These are phyloP conservation scores for Mugil cephalus DNA, from an alignment of 2,113 vertebrate genomes.

Conservation along the genomic window DNA sequence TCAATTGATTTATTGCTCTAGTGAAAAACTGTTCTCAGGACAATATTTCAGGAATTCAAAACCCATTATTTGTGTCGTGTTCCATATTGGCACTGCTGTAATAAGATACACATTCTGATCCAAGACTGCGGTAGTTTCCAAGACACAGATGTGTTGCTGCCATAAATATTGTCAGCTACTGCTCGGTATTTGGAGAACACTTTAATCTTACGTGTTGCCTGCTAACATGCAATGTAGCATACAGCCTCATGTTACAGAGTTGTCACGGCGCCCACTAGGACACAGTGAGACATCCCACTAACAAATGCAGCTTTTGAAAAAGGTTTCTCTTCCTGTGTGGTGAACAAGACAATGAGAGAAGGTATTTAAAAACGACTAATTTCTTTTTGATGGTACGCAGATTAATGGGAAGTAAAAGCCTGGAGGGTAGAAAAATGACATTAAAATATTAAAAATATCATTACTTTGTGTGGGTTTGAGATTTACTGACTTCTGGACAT, in stretches of 20 bases:
- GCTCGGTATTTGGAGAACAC: constrained; percentile 8
- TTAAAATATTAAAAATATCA: no score
- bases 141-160: constrained; percentile 27
- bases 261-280: background rate
- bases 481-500: no score
- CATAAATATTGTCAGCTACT: constrained; percentile 9
- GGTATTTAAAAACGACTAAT: background rate
- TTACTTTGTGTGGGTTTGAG: no score
- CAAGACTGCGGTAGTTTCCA: background rate
- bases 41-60: background rate
- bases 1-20: background rate
- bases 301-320: background rate
- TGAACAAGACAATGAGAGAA: background rate
- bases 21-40: constrained; percentile 9
- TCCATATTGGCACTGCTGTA: background rate
- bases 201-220: constrained; percentile 21
- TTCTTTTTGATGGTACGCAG: background rate
- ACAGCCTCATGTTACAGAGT: constrained; percentile 7
- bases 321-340: background rate
- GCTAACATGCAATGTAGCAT: constrained; percentile 7
- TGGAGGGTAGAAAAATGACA: no score
- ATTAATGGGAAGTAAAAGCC: no score
- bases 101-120: constrained; percentile 7
- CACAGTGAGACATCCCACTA: background rate
- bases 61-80: constrained; percentile 1